A percentile compares a stretch with the other conserved stretches of the same genome.
Evolutionary conservation across 35 echinoderm and acorn worm species (phyloP).

Genomic region (Apostichopus japonicus): DNA sequence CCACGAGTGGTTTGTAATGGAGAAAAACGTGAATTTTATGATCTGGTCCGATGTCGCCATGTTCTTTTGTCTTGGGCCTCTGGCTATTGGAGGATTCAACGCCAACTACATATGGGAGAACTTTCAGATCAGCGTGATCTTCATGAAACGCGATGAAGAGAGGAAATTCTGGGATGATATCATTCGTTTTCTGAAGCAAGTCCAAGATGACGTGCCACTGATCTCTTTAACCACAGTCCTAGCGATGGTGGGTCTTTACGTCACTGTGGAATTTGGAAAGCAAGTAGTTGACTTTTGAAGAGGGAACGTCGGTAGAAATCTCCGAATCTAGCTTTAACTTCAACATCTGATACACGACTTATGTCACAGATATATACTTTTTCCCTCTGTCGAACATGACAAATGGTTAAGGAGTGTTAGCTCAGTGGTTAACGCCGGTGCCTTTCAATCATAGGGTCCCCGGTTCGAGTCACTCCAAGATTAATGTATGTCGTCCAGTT

Average conservation of each 20-base stretch:
- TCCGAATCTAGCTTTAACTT: no score
- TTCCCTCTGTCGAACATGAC: no score
- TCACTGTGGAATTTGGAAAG: constrained; percentile 30
- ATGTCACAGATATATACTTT: no score
- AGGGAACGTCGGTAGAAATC: no score
- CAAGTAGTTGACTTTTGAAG: constrained; percentile 13
- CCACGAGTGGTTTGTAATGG: not conserved
- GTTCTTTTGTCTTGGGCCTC: constrained; percentile 27
- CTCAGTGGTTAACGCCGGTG: no score
- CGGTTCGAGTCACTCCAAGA: no score
- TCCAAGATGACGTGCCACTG: not conserved
- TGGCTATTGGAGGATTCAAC: constrained; percentile 33
- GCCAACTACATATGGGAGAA: constrained; percentile 29
- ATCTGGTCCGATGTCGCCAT: constrained; percentile 34
- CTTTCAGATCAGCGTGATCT: constrained; percentile 22
- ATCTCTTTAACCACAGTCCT: constrained; percentile 13
- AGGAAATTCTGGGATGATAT: constrained; percentile 13
- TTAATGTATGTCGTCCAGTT: no score
- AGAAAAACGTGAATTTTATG: constrained; percentile 38
- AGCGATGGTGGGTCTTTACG: constrained; percentile 13
- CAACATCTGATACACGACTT: no score
- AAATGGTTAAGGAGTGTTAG: no score
- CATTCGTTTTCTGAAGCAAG: not conserved
- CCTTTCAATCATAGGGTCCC: no score
- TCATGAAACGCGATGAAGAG: not conserved